A percentile compares a stretch with the other conserved stretches of the same genome.
Conservation (phyloP, 2,113 vertebrate species). For the Paracanthobrama guichenoti region DNA sequence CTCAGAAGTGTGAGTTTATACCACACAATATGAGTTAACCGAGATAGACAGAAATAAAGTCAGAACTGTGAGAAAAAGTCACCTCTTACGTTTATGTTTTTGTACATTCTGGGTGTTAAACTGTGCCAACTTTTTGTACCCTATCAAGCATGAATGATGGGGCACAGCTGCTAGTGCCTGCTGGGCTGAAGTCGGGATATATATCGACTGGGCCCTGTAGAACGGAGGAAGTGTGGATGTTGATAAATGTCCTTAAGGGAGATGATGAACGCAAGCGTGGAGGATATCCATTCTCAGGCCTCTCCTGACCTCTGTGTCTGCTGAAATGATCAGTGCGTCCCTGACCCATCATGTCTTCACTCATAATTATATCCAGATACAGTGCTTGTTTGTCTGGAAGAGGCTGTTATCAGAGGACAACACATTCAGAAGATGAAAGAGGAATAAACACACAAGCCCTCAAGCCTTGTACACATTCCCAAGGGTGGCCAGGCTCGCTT, state of each 20-base stretch:
- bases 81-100: background rate
- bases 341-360: slow-evolving; percentile 65
- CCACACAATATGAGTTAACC: background rate
- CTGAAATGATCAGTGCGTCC: slow-evolving; percentile 62
- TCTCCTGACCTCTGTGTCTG: slow-evolving; percentile 8
- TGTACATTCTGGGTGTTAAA: slow-evolving; percentile 17
- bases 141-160: slow-evolving; percentile 39
- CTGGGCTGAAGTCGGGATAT: slow-evolving; percentile 3
- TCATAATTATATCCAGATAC: slow-evolving; percentile 72
- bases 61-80: background rate
- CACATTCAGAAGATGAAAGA: slow-evolving; percentile 4
- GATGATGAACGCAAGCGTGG: slow-evolving; percentile 14
- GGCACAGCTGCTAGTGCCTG: slow-evolving; percentile 39
- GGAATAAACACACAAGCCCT: slow-evolving; percentile 15
- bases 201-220: background rate
- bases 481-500: background rate
- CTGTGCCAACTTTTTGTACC: slow-evolving; percentile 14
- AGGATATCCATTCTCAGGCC: slow-evolving; percentile 21
- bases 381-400: slow-evolving; percentile 64
- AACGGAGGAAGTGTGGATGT: slow-evolving; percentile 25
- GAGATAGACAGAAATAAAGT: background rate
- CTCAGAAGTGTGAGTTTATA: background rate
- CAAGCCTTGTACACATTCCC: background rate
- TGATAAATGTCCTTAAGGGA: slow-evolving; percentile 40
- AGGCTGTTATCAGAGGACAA: slow-evolving; percentile 4